Evolutionary conservation across 1,140 invertebrate species (phyloP), one percentile per base, ranked within the genome.

Genomic region (Polypedilum vanderplanki): DNA sequence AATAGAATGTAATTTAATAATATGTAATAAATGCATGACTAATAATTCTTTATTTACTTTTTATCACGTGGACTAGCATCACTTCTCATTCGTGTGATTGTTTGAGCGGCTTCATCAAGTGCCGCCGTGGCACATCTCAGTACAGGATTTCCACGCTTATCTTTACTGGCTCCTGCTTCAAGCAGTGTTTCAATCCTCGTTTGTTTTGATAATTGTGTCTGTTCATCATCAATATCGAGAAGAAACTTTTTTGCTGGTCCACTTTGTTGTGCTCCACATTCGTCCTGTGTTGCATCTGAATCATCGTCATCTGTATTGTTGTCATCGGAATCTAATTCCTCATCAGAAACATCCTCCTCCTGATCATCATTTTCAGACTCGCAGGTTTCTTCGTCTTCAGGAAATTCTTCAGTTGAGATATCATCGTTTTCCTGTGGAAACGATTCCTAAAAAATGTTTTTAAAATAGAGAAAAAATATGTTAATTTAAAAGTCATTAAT

Each of bases 61-160:
- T 82, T 83, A 76, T 83, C 81, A 40, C 86, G 86, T 76, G 87
- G 86, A 74, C 79, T 81, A 79, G 87, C 91, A 82, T 96, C 94
- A 81, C 89, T 92, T 79, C 95, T 89, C 95, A 97, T 98, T 81
- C 94, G 90, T 74, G 94, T 97, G 73, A 98, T 87, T 75, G 95
- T 95, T 77, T 95, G 94, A 74, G 95, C 96, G 73, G 96, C 96
- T 86, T 98, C 96, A 86, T 97, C 96, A 77, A 98, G 87, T 74
- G 96, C 82, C 90, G 84, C 78, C 17, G 81, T 82, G 67, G 81
- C 81, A 77, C 81, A 79, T 8, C 81, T 78, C 75, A 83, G 77
- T 73, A 82, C 81, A 15, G 81, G 81, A 70, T 70, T 70, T 70
- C 65, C 65, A 8, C 20, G 3, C 17, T 70, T 70, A 70, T 70